These are phyloP conservation scores for Drosophila recens DNA, from an alignment of 2,888 invertebrate genomes.

Conservation along the genomic window DNA sequence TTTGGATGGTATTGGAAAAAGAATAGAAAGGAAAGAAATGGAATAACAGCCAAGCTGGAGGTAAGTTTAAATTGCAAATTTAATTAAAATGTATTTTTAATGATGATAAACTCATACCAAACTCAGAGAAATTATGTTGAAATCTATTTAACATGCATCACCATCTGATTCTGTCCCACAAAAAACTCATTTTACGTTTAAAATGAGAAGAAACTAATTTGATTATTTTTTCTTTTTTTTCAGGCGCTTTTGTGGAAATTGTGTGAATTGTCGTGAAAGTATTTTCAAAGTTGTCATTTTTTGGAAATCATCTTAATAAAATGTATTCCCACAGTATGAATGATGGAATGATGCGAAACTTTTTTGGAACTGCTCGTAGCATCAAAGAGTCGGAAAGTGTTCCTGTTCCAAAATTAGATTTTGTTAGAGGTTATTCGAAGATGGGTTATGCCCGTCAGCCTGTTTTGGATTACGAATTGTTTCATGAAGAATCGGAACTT, in stretches of 20 bases:
- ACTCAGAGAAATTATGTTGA: slow-evolving; percentile 63
- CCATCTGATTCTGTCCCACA: slow-evolving; percentile 17
- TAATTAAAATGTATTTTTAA: background rate
- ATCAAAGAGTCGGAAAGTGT: no score
- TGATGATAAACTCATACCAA: slow-evolving; percentile 69
- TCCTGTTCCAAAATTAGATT: no score
- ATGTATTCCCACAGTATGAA: no score
- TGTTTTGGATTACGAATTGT: no score
- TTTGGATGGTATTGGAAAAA: background rate
- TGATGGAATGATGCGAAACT: no score
- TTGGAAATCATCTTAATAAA: no score
- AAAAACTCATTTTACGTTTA: background rate
- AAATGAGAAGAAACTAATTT: slow-evolving; percentile 15
- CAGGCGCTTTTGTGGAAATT: slow-evolving; percentile 15
- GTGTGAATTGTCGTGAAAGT: background rate
- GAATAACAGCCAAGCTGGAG: background rate
- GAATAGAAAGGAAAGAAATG: background rate
- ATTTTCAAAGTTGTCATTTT: no score
- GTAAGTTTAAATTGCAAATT: slow-evolving; percentile 8
- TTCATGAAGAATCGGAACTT: no score
- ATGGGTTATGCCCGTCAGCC: no score
- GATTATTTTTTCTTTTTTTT: slow-evolving; percentile 11
- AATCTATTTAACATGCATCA: slow-evolving; percentile 67
- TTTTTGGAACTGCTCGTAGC: no score
- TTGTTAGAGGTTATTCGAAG: no score